A percentile compares a stretch with the other conserved stretches of the same genome.
Conservation (phyloP, 2,113 vertebrate genomes). For the Ciconia maguari region DNA sequence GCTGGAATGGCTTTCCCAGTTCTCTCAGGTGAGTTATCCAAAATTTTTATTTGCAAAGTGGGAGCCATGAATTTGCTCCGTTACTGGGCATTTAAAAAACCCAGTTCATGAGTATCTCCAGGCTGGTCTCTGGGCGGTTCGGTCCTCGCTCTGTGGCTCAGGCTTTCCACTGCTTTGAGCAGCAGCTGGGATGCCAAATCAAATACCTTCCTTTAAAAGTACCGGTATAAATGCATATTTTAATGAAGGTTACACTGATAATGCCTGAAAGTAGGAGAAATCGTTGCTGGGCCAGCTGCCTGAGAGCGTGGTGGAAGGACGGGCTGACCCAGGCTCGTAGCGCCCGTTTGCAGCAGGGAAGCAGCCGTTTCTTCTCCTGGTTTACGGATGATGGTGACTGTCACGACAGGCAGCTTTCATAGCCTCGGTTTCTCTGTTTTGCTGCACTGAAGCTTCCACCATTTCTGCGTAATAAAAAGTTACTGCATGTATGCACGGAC, state of each 20-base stretch:
- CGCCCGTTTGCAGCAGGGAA: background rate
- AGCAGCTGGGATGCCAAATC: background rate
- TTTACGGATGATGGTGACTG: accelerated
- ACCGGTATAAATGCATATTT: background rate
- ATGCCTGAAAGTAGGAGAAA: no score
- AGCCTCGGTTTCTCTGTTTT: background rate
- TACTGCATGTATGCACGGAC: background rate
- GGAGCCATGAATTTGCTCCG: background rate
- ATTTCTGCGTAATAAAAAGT: background rate
- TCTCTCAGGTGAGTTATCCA: background rate
- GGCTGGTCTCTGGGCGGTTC: accelerated
- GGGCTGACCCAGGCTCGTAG: background rate
- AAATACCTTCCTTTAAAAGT: background rate
- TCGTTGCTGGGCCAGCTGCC: background rate
- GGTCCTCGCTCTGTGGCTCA: no score
- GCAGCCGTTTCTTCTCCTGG: no score
- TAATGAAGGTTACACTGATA: background rate
- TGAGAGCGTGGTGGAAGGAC: background rate
- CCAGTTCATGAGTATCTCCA: accelerated
- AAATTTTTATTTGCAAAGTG: background rate
- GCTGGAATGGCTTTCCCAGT: background rate
- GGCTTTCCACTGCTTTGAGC: background rate
- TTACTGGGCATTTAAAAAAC: background rate
- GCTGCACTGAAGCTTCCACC: background rate
- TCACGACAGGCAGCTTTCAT: background rate